Evolutionary conservation across 2,797 vertebrate genomes (phyloP).

Genomic region (Melanotaenia parkinsoni): DNA sequence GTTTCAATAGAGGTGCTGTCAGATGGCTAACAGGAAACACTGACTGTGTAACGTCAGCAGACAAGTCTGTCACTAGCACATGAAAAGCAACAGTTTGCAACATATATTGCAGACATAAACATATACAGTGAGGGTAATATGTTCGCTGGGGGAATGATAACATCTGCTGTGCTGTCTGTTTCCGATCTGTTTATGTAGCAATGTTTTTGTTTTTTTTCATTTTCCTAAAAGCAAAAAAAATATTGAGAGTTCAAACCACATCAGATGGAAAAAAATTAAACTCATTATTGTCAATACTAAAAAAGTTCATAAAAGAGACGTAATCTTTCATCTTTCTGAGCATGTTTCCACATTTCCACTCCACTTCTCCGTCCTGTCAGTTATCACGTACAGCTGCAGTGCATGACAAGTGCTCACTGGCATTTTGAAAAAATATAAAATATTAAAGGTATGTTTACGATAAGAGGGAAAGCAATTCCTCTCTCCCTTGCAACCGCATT

Average conservation of each 20-base stretch:
- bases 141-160: conserved; percentile 29
- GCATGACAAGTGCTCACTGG: conserved; percentile 77
- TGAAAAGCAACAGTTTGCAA: conserved; percentile 19
- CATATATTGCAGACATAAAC: conserved; percentile 28
- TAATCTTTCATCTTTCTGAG: not conserved
- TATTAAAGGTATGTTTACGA: conserved; percentile 89
- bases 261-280: not conserved
- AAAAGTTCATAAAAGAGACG: conserved; percentile 24
- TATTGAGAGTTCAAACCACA: not conserved
- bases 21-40: conserved; percentile 75
- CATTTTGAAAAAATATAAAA: conserved; percentile 86
- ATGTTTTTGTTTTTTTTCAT: not conserved
- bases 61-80: conserved; percentile 60
- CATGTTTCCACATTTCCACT: conserved; percentile 38
- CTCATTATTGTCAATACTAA: not conserved
- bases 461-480: conserved; percentile 85
- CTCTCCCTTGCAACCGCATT: conserved; percentile 83
- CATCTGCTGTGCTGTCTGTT: conserved; percentile 32
- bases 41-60: conserved; percentile 65
- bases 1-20: conserved; percentile 82
- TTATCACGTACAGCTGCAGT: conserved; percentile 44
- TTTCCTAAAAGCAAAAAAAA: not conserved
- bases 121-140: conserved; percentile 16
- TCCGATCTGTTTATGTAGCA: conserved; percentile 30
- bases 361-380: conserved; percentile 65